Base-by-base conservation (phyloP, 2,797 vertebrate genomes). In the Gadopsis bispinosus region DNA sequence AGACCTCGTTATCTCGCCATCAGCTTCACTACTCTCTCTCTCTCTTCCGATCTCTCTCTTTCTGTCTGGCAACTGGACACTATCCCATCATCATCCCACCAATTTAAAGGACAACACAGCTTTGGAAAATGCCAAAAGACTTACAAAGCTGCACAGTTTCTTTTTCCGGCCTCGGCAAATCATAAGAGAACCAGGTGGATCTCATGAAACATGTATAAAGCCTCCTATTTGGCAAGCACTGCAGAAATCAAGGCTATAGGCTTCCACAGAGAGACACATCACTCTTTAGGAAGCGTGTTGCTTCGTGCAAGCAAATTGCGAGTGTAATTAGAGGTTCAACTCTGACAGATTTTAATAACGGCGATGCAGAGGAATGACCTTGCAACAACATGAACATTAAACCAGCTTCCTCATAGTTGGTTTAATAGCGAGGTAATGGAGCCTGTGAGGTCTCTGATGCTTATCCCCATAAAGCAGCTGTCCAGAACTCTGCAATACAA, bases 1-100 rank as follows among this genome's bases (percentile, higher is more conserved):
- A 86, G 67, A 83, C 79, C 89, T 93, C 45, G 62, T 93, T 93
- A 92, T 91, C 80, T 79, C 66, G 77, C 86, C 78, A 63, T 93
- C 88, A 90, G 73, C 79, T 69, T 76, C 48, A 48, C 62, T 20
- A 31, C 55, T 14, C 6, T 37, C 81, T 72, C 73, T 29, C 62
- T 58, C 59, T 13, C 26, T 26, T 26, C 26, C 26, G 26, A 26
- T 26, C 26, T 26, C 39, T 55, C 58, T 59, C 37, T 39, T 39
- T 39, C 63, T 75, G 76, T 87, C 79, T 81, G 82, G 79, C 64
- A 68, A 73, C 62, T 80, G 81, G 87, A 77, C 88, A 75, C 77
- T 48, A 31, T 87, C 75, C 86, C 83, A 72, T 89, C 82, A 81
- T 68, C 80, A 16, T 69, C 73, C 45, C 29, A 47, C 67, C 66